Evolutionary conservation across 2,797 vertebrate genomes (phyloP), one percentile per base, ranked within the genome.

Genomic region (Astyanax mexicanus): DNA sequence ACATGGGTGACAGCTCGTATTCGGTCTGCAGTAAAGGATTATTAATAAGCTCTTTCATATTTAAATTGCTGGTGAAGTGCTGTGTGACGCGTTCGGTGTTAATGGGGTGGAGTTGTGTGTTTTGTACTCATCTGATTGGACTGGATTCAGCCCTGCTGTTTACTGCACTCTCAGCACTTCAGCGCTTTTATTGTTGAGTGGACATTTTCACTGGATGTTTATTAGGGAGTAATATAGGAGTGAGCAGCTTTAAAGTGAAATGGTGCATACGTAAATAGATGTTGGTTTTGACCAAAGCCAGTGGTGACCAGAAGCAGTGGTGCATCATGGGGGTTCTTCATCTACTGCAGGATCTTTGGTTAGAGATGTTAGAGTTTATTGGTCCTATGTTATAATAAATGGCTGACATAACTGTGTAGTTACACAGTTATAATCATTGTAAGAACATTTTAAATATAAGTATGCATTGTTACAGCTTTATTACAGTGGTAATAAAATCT

Each of bases 51-150:
- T 10, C 23, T 60, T 71, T 71, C 45, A 75, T 80, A 52, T 80
- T 76, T 66, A 61, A 80, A 72, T 10, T 62, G 21, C 66, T 72
- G 80, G 52, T 57, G 60, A 72, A 66, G 51, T 49, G 60, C 60
- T 71, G 60, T 49, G 19, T 37, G 57, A n/a, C 12, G 47, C 38
- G 65, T 71, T 71, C 57, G 69, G 51, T 21, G 37, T 38, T 77
- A 77, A 77, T 64, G 38, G 23, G 1, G 3, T 19, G 17, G 21
- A 60, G 17, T 17, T 38, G 57, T 32, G 55, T 37, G 45, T n/a
- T 5, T 8, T 19, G 44, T 13, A 1, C 6, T 21, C 47, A 4
- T 23, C 29, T 54, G 17, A n/a, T 51, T 40, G 35, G 23, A 40
- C 57, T 19, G 54, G 44, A 44, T 15, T 23, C 17, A 29, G 15